Evolutionary conservation across 2,888 invertebrate genomes (phyloP).

Genomic region (Mesorhabditis belari): DNA sequence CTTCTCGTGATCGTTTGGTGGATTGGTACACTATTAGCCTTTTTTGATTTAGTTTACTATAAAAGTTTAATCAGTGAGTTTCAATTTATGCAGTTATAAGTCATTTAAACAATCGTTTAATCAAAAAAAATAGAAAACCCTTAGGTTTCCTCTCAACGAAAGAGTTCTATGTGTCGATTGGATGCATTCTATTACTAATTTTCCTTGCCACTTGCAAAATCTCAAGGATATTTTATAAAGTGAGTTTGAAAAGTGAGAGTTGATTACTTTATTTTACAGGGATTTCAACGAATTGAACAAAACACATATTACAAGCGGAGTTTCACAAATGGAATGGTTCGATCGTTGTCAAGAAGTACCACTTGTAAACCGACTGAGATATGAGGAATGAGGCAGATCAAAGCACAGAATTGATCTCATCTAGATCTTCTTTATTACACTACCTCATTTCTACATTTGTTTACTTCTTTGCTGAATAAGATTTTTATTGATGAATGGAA

Average conservation of each 20-base stretch:
- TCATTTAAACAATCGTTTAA: no score
- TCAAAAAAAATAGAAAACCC: no score
- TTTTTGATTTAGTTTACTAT: slow-evolving; percentile 24
- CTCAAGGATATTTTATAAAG: slow-evolving; percentile 22
- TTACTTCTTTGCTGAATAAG: no score
- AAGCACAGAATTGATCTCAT: no score
- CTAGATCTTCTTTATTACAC: no score
- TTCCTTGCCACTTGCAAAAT: slow-evolving; percentile 16
- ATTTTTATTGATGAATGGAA: no score
- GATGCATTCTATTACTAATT: slow-evolving; percentile 14
- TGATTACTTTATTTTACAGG: neutral
- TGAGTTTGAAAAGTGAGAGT: neutral
- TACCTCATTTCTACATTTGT: no score
- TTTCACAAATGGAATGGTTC: neutral
- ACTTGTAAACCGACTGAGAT: neutral
- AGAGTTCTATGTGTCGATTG: slow-evolving; percentile 23
- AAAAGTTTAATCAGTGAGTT: slow-evolving; percentile 7
- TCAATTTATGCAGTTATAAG: no score
- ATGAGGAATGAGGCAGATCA: no score
- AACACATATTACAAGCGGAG: neutral
- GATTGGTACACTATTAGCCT: slow-evolving; percentile 23
- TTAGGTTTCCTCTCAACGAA: slow-evolving; percentile 18
- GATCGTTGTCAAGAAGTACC: neutral
- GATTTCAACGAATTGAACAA: neutral
- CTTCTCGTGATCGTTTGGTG: slow-evolving; percentile 29